Percentiles rank a stretch among this genome's conserved stretches.
These are phyloP conservation scores for Peromyscus aztecus DNA, from an alignment of 2,797 vertebrate genomes.

Conservation along the genomic window DNA sequence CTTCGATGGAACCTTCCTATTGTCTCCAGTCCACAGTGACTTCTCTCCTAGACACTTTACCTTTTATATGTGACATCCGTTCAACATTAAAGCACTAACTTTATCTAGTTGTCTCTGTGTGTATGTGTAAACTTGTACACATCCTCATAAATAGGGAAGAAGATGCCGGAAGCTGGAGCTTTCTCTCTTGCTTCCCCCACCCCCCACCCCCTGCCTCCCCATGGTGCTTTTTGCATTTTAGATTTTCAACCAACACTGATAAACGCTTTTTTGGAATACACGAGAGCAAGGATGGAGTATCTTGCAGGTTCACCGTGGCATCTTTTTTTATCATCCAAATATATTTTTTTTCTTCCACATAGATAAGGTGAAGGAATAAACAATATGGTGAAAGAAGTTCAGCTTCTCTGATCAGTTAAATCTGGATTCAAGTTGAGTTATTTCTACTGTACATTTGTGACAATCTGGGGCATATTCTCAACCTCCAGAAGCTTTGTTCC, in stretches of 20 bases:
- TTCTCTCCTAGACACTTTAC: background rate
- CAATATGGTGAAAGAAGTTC: background rate
- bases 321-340: background rate
- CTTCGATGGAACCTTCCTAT: background rate
- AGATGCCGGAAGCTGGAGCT: background rate
- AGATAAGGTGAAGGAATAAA: slow-evolving; percentile 10
- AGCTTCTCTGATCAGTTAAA: background rate
- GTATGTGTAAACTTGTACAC: background rate
- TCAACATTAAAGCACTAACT: background rate
- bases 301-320: background rate
- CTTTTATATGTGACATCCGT: background rate
- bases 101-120: background rate
- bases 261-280: background rate
- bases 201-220: background rate
- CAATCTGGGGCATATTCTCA: background rate
- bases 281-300: background rate
- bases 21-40: background rate
- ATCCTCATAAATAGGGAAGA: background rate
- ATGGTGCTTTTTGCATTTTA: background rate
- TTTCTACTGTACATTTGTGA: background rate
- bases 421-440: background rate
- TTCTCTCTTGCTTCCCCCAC: background rate
- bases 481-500: background rate
- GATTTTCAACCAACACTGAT: background rate
- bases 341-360: background rate